phyloP scores from a whole-genome alignment of 2,888 invertebrate genomes.

The Drosophila greeni region DNA sequence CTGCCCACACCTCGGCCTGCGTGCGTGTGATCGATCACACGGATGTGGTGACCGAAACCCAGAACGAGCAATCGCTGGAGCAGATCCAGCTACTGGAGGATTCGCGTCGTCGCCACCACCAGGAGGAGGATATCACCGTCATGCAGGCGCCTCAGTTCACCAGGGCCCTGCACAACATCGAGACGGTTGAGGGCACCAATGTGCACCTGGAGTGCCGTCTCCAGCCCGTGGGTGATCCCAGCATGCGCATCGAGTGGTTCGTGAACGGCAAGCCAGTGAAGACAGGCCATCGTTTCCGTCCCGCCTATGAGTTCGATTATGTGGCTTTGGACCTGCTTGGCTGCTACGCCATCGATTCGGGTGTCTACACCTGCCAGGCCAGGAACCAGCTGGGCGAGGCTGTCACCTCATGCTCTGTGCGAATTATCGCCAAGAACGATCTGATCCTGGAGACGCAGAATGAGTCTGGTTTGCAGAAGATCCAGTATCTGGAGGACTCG shows the following conservation, averaged over 20 bases:
- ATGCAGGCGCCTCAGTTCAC: conserved; percentile 93
- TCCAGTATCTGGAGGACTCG: conserved; percentile 92
- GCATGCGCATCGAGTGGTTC: conserved; percentile 97
- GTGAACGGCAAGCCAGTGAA: conserved; percentile 95
- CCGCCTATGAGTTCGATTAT: conserved; percentile 97
- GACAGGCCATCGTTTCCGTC: conserved; percentile 95
- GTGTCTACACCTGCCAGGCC: conserved; percentile 96
- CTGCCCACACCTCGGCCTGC: conserved; percentile 93
- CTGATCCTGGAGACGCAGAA: conserved; percentile 93
- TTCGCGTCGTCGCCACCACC: conserved; percentile 84
- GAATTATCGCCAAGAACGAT: conserved; percentile 93
- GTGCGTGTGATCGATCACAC: conserved; percentile 91
- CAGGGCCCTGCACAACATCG: conserved; percentile 91
- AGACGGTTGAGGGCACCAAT: conserved; percentile 93
- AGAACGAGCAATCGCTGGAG: conserved; percentile 94
- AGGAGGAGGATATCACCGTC: conserved; percentile 89
- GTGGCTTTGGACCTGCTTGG: conserved; percentile 97
- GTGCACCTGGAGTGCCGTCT: conserved; percentile 94
- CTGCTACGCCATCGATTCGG: conserved; percentile 98
- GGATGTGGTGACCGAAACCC: conserved; percentile 91
- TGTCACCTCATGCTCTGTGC: conserved; percentile 93
- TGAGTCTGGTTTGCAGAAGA: conserved; percentile 93
- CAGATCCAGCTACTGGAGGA: conserved; percentile 95
- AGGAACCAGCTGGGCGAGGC: conserved; percentile 96
- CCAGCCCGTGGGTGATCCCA: conserved; percentile 93